Conservation (phyloP, 2,888 invertebrate genomes). For the Bimastos eiseni region DNA sequence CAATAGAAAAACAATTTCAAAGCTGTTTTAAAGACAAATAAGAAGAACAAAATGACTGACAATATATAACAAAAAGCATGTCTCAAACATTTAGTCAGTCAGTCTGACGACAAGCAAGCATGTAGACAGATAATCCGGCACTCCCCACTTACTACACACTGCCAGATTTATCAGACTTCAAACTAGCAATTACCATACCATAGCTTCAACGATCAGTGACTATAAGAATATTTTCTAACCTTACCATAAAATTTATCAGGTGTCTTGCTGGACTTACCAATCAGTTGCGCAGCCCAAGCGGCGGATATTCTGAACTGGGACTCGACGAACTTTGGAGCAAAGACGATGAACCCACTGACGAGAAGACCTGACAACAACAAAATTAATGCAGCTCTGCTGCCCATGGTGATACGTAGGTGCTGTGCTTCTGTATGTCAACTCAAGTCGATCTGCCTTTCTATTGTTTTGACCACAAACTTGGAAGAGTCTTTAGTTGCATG, state of each 20-base stretch:
- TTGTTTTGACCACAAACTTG: background rate
- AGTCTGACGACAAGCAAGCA: background rate
- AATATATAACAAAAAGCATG: background rate
- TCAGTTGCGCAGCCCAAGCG: conserved; percentile 54
- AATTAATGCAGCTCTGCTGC: background rate
- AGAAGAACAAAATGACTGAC: background rate
- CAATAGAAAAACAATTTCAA: background rate
- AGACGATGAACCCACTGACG: conserved; percentile 58
- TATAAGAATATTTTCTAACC: background rate
- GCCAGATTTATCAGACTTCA: background rate
- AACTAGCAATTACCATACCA: background rate
- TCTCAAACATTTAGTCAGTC: background rate
- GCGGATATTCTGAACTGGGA: conserved; percentile 57
- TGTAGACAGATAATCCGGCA: background rate
- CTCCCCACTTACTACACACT: background rate
- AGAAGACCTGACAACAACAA: conserved; percentile 49
- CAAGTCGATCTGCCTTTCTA: no score
- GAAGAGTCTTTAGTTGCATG: background rate
- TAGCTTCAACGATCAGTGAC: no score
- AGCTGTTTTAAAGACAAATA: background rate
- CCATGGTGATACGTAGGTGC: background rate
- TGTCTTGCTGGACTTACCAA: conserved; percentile 64
- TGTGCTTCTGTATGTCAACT: background rate
- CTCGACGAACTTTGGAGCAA: conserved; percentile 60
- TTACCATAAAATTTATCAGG: background rate